These are phyloP conservation scores for Ptilonorhynchus violaceus DNA, from an alignment of 2,113 vertebrate species.

Conservation along the genomic window DNA sequence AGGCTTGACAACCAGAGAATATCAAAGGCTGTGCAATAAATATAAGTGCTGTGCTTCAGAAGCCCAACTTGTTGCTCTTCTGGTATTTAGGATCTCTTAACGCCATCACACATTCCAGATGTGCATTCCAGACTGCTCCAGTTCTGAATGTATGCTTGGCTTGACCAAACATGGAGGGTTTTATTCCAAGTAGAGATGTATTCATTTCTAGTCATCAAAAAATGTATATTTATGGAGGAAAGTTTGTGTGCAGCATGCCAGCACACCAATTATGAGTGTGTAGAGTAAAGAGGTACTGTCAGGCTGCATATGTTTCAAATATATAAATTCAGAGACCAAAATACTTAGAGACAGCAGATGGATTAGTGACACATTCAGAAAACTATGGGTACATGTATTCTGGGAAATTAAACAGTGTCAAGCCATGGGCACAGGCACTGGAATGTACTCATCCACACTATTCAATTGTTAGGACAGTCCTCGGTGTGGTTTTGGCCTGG, in stretches of 20 bases:
- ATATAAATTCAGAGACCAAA: not conserved
- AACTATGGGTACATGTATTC: not conserved
- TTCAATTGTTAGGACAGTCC: not conserved
- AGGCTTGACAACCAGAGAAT: not conserved
- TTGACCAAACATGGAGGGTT: not conserved
- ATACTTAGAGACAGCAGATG: not conserved
- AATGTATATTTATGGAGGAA: slow-evolving; percentile 26
- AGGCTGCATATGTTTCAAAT: slow-evolving; percentile 30
- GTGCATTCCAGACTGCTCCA: slow-evolving; percentile 6
- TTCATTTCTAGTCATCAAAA: slow-evolving; percentile 31
- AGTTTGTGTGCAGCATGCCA: not conserved
- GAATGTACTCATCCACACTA: not conserved
- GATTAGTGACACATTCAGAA: not conserved
- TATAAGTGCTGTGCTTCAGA: not conserved
- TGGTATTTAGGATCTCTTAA: not conserved
- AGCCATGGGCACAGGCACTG: not conserved
- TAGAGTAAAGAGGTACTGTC: slow-evolving; percentile 5
- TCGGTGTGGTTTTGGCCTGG: not conserved
- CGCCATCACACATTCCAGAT: not conserved
- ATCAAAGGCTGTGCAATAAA: not conserved
- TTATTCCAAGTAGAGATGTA: slow-evolving; percentile 29
- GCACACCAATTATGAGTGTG: not conserved
- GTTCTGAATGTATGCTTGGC: slow-evolving; percentile 13
- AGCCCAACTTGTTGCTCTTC: not conserved
- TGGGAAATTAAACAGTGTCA: not conserved